Percentiles rank a stretch among this genome's conserved stretches.
These are phyloP conservation scores for Paralichthys olivaceus DNA, from an alignment of 2,113 vertebrate species.

Conservation along the genomic window DNA sequence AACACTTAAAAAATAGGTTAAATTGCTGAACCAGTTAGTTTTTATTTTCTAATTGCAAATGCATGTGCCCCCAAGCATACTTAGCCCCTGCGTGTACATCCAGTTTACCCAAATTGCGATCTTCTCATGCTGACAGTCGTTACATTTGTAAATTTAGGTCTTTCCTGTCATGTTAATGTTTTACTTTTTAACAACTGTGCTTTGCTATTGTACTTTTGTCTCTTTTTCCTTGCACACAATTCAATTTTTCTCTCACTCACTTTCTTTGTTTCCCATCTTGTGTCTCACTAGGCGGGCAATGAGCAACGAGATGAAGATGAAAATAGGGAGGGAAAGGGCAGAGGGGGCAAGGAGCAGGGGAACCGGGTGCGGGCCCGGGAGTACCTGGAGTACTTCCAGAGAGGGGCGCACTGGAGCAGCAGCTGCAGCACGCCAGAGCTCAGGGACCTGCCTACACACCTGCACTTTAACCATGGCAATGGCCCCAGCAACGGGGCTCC, in stretches of 20 bases:
- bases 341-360: constrained; percentile 86
- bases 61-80: background rate
- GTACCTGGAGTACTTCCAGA: constrained; percentile 98
- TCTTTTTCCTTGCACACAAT: background rate
- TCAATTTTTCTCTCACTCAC: background rate
- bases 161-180: background rate
- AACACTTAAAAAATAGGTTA: too few relatives aligned
- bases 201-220: background rate
- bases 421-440: constrained; percentile 87
- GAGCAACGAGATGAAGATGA: constrained; percentile 77
- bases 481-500: constrained; percentile 81
- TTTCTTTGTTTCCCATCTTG: constrained; percentile 15
- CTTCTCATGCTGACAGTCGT: background rate
- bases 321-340: constrained; percentile 70
- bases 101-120: constrained; percentile 6
- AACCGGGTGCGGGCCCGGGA: constrained; percentile 93
- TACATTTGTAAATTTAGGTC: background rate
- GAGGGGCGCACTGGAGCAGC: constrained; percentile 85
- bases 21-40: background rate
- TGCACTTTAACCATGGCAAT: constrained; percentile 85
- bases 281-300: constrained; percentile 76
- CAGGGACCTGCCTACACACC: constrained; percentile 83
- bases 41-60: constrained; percentile 16
- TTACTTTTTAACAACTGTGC: background rate
- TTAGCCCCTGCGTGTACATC: background rate